A percentile compares a stretch with the other conserved stretches of the same genome.
Conservation (phyloP, 2,113 vertebrate genomes). For the Tylochromis polylepis region DNA sequence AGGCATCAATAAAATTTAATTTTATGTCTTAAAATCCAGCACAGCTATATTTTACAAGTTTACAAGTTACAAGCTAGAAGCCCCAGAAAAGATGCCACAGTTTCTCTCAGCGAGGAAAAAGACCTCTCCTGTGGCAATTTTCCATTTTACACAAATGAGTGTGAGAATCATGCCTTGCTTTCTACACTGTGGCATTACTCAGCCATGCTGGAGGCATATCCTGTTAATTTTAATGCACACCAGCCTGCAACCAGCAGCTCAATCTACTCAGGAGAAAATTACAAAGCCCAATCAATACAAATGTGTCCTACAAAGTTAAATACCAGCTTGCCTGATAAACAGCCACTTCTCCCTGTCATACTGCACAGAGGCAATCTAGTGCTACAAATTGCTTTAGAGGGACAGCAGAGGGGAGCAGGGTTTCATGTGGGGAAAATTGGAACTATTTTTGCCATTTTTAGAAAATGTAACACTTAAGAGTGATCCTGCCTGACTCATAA, state of each 20-base stretch:
- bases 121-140: not conserved
- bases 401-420: not conserved
- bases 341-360: conserved; percentile 45
- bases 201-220: conserved; percentile 28
- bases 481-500: not conserved
- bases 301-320: conserved; percentile 63
- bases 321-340: conserved; percentile 52
- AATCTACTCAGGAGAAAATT: conserved; percentile 59
- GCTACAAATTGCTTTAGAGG: conserved; percentile 25
- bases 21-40: not conserved
- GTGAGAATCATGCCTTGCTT: not conserved
- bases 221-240: conserved; percentile 46
- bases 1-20: not conserved
- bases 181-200: not conserved
- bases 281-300: conserved; percentile 65
- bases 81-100: not conserved
- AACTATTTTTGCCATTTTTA: not conserved
- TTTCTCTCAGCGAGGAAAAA: not conserved
- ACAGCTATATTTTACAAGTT: not conserved
- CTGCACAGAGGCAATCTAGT: conserved; percentile 32
- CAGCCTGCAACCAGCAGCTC: conserved; percentile 30
- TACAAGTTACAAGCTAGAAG: not conserved
- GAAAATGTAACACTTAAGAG: not conserved
- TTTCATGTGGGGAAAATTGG: conserved; percentile 2
- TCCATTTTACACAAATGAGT: not conserved